These are phyloP conservation scores for Eucera pruinosa DNA, from an alignment of 2,888 invertebrate species.

Conservation along the genomic window DNA sequence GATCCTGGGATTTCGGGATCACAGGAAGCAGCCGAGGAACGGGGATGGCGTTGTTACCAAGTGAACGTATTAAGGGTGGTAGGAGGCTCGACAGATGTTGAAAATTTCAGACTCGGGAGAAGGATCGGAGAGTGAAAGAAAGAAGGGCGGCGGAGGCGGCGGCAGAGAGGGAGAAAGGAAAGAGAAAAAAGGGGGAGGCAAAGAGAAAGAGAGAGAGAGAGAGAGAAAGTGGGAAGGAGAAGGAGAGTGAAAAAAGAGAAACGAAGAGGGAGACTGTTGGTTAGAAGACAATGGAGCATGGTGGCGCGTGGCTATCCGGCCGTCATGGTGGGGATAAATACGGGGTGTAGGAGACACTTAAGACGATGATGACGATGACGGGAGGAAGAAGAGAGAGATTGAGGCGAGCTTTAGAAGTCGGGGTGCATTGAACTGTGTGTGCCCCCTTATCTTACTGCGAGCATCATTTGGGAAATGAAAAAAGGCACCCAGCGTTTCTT, in stretches of 20 bases:
- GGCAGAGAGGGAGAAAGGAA: conserved; percentile 29
- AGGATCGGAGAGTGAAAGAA: conserved; percentile 34
- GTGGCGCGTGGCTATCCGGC: conserved; percentile 77
- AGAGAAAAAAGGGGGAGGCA: conserved; percentile 10
- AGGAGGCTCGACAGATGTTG: conserved; percentile 80
- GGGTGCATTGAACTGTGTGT: conserved; percentile 64
- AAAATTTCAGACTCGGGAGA: conserved; percentile 74
- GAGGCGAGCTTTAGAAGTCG: conserved; percentile 45
- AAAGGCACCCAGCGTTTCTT: not conserved
- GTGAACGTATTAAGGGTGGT: conserved; percentile 77
- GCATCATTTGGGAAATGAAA: conserved; percentile 37
- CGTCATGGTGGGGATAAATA: conserved; percentile 74
- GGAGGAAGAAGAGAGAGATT: conserved; percentile 49
- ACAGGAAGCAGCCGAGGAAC: conserved; percentile 63
- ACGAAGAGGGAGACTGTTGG: conserved; percentile 54
- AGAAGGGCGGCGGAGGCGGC: conserved; percentile 17
- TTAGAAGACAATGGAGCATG: conserved; percentile 73
- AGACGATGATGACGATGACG: conserved; percentile 67
- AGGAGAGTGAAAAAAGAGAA: conserved; percentile 36
- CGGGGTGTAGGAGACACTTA: conserved; percentile 74
- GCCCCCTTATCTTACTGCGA: conserved; percentile 37
- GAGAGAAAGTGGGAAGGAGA: conserved; percentile 17
- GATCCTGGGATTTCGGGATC: conserved; percentile 63
- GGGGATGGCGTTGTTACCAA: conserved; percentile 78
- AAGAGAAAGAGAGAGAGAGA: conserved; percentile 22